phyloP scores from a whole-genome alignment of 2,113 vertebrate genomes.

The Sturnira hondurensis region DNA sequence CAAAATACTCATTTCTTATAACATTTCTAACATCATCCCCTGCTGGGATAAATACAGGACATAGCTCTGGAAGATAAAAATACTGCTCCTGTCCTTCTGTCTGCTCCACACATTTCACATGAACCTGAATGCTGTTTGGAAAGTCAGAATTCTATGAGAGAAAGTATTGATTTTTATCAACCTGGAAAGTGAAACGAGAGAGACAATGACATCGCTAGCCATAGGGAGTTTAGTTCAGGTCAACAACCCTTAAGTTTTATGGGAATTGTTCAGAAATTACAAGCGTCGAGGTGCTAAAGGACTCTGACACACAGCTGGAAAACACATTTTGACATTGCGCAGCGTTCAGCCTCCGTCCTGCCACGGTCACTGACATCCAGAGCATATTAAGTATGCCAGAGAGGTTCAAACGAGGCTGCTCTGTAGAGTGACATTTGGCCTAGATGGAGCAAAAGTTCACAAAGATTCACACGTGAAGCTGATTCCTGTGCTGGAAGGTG shows the following conservation, averaged over 20 bases:
- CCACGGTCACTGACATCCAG: neutral
- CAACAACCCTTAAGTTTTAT: conserved; percentile 61
- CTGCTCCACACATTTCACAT: conserved; percentile 21
- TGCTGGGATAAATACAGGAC: neutral
- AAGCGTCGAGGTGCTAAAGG: conserved; percentile 56
- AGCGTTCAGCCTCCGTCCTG: neutral
- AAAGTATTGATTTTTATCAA: conserved; percentile 74
- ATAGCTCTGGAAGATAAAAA: conserved; percentile 21
- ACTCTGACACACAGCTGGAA: conserved; percentile 51
- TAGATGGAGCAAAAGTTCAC: neutral
- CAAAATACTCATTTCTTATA: neutral
- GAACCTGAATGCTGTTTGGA: neutral
- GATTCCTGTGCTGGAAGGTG: neutral
- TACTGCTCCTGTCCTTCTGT: neutral
- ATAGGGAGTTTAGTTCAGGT: conserved; percentile 64
- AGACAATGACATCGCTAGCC: conserved; percentile 62
- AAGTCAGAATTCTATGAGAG: conserved; percentile 60
- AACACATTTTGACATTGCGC: conserved; percentile 52
- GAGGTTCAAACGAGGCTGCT: conserved; percentile 2
- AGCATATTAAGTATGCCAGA: neutral
- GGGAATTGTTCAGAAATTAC: conserved; percentile 74
- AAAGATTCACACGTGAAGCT: neutral
- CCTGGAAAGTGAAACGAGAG: conserved; percentile 65
- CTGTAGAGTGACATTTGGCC: neutral
- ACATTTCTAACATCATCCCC: neutral